phyloP scores from a whole-genome alignment of 2,797 vertebrate genomes.

The Falco biarmicus region DNA sequence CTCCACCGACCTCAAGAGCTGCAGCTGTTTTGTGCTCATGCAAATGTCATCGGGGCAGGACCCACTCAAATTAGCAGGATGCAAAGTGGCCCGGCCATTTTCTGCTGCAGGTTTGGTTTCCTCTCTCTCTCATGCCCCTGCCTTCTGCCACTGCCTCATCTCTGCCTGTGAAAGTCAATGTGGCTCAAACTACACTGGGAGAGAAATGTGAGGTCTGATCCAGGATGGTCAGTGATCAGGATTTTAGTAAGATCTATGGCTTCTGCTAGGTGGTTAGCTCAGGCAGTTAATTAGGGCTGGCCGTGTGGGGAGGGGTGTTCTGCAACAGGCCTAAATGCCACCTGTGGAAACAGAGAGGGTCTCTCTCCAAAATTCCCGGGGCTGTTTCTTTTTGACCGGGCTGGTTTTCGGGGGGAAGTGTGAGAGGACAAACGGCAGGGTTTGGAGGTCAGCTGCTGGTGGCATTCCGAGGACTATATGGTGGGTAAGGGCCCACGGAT shows the following conservation, averaged over 20 bases:
- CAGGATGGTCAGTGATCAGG: neutral
- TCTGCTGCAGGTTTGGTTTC: neutral
- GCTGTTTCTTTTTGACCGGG: neutral
- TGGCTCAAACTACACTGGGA: neutral
- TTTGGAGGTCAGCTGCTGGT: neutral
- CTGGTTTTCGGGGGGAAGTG: neutral
- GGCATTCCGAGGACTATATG: neutral
- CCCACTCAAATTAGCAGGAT: neutral
- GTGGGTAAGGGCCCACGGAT: accelerated
- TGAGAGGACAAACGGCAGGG: neutral
- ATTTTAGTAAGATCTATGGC: neutral
- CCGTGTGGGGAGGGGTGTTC: neutral
- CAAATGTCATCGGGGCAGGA: neutral
- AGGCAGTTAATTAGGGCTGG: neutral
- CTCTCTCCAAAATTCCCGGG: neutral
- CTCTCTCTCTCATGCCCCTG: neutral
- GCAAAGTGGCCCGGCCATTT: neutral
- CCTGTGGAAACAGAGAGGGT: neutral
- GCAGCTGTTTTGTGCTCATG: neutral
- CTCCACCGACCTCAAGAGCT: neutral
- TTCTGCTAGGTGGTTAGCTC: neutral
- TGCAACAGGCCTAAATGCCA: neutral
- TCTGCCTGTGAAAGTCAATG: neutral
- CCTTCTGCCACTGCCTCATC: neutral
- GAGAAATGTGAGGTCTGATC: neutral